Evolutionary conservation across 2,797 vertebrate species (phyloP).

Genomic region (Chiloscyllium punctatum): DNA sequence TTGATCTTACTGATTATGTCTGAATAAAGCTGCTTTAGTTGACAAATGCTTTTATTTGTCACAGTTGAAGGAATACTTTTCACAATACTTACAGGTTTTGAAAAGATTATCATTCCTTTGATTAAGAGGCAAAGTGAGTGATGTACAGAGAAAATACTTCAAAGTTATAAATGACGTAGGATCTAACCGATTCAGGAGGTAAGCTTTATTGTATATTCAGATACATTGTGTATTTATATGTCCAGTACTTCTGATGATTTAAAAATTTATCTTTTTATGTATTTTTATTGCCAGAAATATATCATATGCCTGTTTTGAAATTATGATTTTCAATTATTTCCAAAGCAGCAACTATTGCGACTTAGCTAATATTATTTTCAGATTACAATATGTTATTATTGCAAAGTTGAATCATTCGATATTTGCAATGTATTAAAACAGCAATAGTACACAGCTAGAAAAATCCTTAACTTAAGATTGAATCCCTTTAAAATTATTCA

Average conservation of each 20-base stretch:
- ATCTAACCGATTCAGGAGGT: constrained; percentile 19
- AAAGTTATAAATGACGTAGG: constrained; percentile 17
- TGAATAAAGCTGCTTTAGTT: constrained; percentile 14
- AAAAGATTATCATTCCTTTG: not conserved
- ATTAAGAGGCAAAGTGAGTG: not conserved
- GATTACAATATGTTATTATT: not conserved
- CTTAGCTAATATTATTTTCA: too few species aligned
- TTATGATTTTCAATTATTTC: not conserved
- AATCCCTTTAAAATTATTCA: not conserved
- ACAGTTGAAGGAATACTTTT: not conserved
- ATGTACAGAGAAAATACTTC: not conserved
- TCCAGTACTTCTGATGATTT: not conserved
- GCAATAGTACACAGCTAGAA: not conserved
- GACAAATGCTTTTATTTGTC: not conserved
- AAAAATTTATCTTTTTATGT: not conserved
- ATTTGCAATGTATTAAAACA: not conserved
- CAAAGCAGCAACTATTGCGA: not conserved
- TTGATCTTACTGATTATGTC: constrained; percentile 31
- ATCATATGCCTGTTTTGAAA: not conserved
- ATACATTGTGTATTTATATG: not conserved
- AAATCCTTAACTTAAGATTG: not conserved
- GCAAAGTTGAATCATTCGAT: not conserved
- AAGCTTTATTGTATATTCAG: not conserved
- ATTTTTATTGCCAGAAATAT: not conserved
- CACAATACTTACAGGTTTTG: not conserved